Base-by-base conservation (phyloP, 2,797 vertebrate species). In the Eupleurogrammus muticus region DNA sequence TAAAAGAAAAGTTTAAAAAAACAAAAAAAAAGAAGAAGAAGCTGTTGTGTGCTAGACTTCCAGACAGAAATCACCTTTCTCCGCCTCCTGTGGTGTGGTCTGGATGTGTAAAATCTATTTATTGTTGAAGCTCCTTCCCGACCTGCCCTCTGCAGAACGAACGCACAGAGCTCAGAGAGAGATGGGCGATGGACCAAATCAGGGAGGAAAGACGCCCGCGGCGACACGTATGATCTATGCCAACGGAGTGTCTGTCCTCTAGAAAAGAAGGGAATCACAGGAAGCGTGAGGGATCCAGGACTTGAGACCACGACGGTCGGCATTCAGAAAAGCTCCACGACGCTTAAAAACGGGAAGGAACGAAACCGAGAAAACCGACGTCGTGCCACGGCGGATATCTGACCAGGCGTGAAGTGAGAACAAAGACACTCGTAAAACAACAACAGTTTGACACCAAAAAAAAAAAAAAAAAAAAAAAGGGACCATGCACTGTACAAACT, bases 41-140 rank as follows among this genome's bases (percentile, higher is more conserved):
- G 65, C 49, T 66, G 21, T 56, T n/a, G 57, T 28, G n/a, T 72
- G 72, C 71, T 12, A 65, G 64, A 76, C 79, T 59, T 61, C 42
- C 47, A 32, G 53, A 68, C 58, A 73, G 54, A 73, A 71, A 34
- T 21, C 52, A n/a, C 51, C 67, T 65, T 50, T 70, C 53, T 75
- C 28, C 9, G 46, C 69, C 24, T 69, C 70, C 55, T 70, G 66
- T 56, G 70, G 55, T 46, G 56, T 54, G 38, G 68, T 73, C 65
- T 50, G 61, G 75, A 56, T 10, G 5, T 50, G 75, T 73, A 51
- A 86, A 79, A 83, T 86, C 71, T 92, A 93, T 93, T 91, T 92
- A 88, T 81, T 80, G 58, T 66, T 38, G 16, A 76, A 60, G 19
- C 66, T 77, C 68, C 65, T 76, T 80, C 66, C 66, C 66, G 24